A percentile compares a stretch with the other conserved stretches of the same genome.
Conservation (phyloP, 2,797 vertebrate genomes). For the Octomys mimax region DNA sequence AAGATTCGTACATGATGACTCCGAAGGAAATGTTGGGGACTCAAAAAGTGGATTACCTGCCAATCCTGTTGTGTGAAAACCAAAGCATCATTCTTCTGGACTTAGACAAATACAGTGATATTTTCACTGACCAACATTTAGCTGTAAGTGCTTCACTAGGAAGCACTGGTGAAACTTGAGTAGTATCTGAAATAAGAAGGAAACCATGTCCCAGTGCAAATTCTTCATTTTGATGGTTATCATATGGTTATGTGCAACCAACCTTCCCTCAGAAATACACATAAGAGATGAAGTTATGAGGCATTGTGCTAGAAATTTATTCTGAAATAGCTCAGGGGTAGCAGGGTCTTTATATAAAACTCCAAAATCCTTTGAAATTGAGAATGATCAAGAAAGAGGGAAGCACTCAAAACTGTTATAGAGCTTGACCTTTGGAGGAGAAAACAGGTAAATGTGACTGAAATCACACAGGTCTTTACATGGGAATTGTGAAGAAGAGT, state of each 20-base stretch:
- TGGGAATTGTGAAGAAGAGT: not conserved
- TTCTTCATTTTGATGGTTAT: not conserved
- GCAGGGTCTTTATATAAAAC: not conserved
- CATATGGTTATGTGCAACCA: not conserved
- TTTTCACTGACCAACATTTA: not conserved
- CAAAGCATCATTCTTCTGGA: not conserved
- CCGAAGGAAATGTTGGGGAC: not conserved
- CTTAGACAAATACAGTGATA: not conserved
- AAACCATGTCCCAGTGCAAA: not conserved
- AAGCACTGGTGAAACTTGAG: not conserved
- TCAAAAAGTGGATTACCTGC: not conserved
- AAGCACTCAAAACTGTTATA: not conserved
- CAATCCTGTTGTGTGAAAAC: not conserved
- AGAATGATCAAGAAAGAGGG: not conserved
- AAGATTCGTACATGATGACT: not conserved
- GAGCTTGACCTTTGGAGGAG: not conserved
- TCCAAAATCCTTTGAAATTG: not conserved
- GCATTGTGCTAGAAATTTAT: not conserved
- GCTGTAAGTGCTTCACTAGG: not conserved
- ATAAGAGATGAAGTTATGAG: not conserved
- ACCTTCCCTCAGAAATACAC: not conserved
- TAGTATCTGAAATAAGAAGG: not conserved
- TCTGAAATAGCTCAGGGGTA: not conserved
- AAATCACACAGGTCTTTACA: not conserved
- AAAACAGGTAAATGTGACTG: not conserved